phyloP scores from a whole-genome alignment of 2,797 vertebrate species.

The Atherinosoma microstoma region DNA sequence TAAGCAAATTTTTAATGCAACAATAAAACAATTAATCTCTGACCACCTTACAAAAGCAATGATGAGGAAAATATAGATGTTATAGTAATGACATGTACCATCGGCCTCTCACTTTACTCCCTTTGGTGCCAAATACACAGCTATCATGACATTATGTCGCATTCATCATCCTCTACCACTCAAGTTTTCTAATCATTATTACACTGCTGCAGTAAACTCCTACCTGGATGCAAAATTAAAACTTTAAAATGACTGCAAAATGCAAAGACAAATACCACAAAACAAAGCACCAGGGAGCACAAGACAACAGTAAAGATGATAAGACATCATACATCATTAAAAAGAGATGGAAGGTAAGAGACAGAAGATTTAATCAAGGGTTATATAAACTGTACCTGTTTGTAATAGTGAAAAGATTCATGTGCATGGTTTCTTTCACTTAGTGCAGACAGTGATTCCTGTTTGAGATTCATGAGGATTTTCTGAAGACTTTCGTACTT shows the following conservation, averaged over 20 bases:
- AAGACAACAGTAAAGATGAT: conserved; percentile 19
- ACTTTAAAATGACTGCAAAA: conserved; percentile 62
- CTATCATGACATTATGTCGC: conserved; percentile 77
- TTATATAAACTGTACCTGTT: conserved; percentile 81
- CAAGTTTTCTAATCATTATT: conserved; percentile 80
- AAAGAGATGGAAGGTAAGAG: conserved; percentile 9
- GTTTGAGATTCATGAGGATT: conserved; percentile 73
- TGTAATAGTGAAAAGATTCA: conserved; percentile 72
- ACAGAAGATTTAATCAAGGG: conserved; percentile 11
- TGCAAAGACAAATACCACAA: conserved; percentile 42
- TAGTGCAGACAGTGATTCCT: conserved; percentile 65
- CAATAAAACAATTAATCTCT: conserved; percentile 55
- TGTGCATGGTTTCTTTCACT: conserved; percentile 72
- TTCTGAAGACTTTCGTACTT: conserved; percentile 79
- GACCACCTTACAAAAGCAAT: conserved; percentile 48
- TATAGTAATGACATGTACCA: conserved; percentile 68
- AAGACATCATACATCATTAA: conserved; percentile 29
- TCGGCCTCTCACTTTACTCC: conserved; percentile 68
- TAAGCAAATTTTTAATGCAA: conserved; percentile 38
- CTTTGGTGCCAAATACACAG: conserved; percentile 67
- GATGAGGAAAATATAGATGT: conserved; percentile 54
- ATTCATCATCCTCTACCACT: conserved; percentile 82
- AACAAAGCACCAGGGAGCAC: conserved; percentile 9
- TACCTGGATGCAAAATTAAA: conserved; percentile 71
- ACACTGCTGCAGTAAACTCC: conserved; percentile 78